These are phyloP conservation scores for Bombus waltoni DNA, from an alignment of 1,140 invertebrate species.

Conservation along the genomic window DNA sequence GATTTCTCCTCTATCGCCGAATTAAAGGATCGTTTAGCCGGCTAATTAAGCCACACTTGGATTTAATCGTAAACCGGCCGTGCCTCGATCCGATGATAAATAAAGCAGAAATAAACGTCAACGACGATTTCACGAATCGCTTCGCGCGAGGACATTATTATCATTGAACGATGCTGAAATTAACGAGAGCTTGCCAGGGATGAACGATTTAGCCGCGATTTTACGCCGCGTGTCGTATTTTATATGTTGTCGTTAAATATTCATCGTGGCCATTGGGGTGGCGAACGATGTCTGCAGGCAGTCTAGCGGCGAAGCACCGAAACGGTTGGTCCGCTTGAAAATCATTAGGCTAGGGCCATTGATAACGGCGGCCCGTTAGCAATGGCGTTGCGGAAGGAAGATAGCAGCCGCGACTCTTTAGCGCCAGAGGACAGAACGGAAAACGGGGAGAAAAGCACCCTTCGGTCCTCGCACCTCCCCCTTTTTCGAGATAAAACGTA, in stretches of 20 bases:
- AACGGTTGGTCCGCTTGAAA: slow-evolving; percentile 72
- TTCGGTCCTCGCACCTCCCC: slow-evolving; percentile 57
- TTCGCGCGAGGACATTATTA: not conserved
- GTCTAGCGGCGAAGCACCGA: not conserved
- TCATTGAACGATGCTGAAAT: slow-evolving; percentile 19
- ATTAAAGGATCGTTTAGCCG: slow-evolving; percentile 10
- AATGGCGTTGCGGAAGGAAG: slow-evolving; percentile 60
- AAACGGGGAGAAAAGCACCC: slow-evolving; percentile 53
- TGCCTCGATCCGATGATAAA: too few relatives aligned
- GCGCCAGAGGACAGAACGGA: slow-evolving; percentile 59
- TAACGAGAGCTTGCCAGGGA: not conserved
- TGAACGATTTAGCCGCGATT: not conserved
- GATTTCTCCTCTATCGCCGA: slow-evolving; percentile 58
- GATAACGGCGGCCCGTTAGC: slow-evolving; percentile 70
- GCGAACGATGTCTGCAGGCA: not conserved
- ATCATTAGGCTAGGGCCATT: slow-evolving; percentile 72
- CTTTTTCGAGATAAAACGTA: slow-evolving; percentile 70
- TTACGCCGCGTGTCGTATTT: slow-evolving; percentile 17
- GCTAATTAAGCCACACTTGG: slow-evolving; percentile 13
- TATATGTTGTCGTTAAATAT: slow-evolving; percentile 23
- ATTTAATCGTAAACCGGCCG: slow-evolving; percentile 7
- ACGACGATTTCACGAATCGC: slow-evolving; percentile 29
- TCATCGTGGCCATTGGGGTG: not conserved
- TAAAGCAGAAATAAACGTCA: not conserved
- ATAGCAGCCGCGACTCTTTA: slow-evolving; percentile 70